These are phyloP conservation scores for Aleiodes testaceus DNA, from an alignment of 2,888 invertebrate species.

Conservation along the genomic window DNA sequence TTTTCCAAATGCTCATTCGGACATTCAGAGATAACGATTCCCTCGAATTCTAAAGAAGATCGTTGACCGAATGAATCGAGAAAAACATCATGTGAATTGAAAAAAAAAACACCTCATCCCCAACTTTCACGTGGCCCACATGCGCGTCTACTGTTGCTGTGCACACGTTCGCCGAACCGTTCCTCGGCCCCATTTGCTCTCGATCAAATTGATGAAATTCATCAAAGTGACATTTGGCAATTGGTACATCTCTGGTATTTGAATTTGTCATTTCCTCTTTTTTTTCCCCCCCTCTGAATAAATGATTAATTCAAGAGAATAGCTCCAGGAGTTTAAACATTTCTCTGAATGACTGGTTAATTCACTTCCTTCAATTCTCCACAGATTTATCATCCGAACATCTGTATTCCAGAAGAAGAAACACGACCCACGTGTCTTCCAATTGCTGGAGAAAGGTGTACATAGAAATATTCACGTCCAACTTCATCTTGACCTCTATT, in stretches of 20 bases:
- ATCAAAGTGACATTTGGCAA: constrained; percentile 10
- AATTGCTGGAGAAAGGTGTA: constrained; percentile 53
- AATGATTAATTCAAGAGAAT: too few relatives aligned
- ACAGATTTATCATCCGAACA: too few relatives aligned
- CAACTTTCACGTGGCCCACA: constrained; percentile 71
- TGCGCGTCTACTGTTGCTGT: constrained; percentile 54
- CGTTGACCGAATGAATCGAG: neutral
- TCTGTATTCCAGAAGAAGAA: too few relatives aligned
- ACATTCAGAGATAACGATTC: too few relatives aligned
- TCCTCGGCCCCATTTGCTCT: constrained; percentile 49
- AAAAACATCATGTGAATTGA: constrained; percentile 9
- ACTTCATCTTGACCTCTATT: constrained; percentile 37
- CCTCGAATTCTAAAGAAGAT: too few relatives aligned
- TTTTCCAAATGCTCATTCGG: too few relatives aligned
- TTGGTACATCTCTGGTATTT: neutral
- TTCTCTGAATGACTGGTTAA: too few relatives aligned
- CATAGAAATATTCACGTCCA: constrained; percentile 50
- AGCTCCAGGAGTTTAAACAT: too few relatives aligned
- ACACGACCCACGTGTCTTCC: too few relatives aligned
- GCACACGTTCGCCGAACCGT: constrained; percentile 47
- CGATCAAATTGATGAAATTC: constrained; percentile 44
- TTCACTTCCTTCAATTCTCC: too few relatives aligned
- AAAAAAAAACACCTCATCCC: constrained; percentile 48
- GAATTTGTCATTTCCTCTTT: neutral
- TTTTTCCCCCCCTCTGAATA: neutral